Base-by-base conservation (phyloP, 2,797 vertebrate genomes). In the Periparus ater region DNA sequence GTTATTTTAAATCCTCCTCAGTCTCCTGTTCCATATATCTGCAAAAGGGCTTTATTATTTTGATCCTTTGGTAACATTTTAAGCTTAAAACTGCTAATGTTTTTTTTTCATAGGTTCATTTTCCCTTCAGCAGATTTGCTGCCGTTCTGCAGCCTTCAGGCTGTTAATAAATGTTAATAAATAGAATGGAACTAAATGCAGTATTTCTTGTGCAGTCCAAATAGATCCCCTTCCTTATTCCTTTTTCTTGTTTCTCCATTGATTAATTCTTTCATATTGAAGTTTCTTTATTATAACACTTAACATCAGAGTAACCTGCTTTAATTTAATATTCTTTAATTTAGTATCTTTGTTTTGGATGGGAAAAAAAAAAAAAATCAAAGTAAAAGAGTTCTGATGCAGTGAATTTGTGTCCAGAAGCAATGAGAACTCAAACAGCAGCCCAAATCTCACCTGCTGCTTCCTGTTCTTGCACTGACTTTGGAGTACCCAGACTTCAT, bases 181-280 rank as follows among this genome's bases (percentile, higher is more conserved):
- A 53, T 3, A 61, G 11, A 40, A 34, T 17, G 9, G 17, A 68
- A 61, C 57, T 88, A 51, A 85, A 40, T 36, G 45, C n/a, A 47
- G 6, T 51, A 9, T 67, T 82, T 82, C 22, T 53, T 57, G 16
- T 10, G 34, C 65, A 71, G 42, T 74, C 51, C 50, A 47, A 48
- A 44, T 6, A 77, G 66, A 92, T 54, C 25, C 4, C 30, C 10
- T 65, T 89, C 60, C 82, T 63, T 7, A 13, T 94, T 91, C n/a
- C 19, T 70, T 88, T 89, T 66, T 55, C 66, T 72, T 89, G 12
- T 55, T 81, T 84, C 40, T 84, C 75, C 40, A 45, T 45, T 84
- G 79, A 72, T 90, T 88, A 27, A 22, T 75, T 81, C 70, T 58
- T 83, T 68, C 29, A 36, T 68, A 36, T 38, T 95, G 82, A 81